Evolutionary conservation across 2,113 vertebrate genomes (phyloP).

Genomic region (Psittacus erithacus): DNA sequence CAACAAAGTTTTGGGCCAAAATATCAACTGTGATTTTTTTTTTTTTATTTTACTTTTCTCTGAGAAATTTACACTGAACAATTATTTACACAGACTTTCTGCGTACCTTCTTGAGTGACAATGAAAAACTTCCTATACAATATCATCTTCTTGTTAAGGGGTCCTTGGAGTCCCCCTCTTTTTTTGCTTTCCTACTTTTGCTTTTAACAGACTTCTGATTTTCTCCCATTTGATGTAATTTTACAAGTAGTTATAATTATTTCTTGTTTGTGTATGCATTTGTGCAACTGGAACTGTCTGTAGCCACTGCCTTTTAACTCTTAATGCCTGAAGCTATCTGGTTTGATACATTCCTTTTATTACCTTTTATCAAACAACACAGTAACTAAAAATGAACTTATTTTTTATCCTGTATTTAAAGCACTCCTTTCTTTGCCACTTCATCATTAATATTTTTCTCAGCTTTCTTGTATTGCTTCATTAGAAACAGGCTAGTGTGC

Average conservation of each 20-base stretch:
- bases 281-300: not conserved
- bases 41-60: not conserved
- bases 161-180: not conserved
- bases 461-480: not conserved
- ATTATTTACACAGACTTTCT: not conserved
- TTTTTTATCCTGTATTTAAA: not conserved
- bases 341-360: not conserved
- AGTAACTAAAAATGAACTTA: not conserved
- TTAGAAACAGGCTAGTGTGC: not conserved
- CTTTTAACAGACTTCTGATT: not conserved
- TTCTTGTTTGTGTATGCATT: not conserved
- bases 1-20: not conserved
- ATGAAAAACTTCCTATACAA: not conserved
- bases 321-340: not conserved
- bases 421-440: not conserved
- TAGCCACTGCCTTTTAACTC: not conserved
- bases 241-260: not conserved
- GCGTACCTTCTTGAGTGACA: not conserved
- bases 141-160: not conserved
- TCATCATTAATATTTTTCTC: not conserved
- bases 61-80: not conserved
- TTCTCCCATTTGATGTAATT: not conserved
- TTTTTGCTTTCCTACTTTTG: not conserved
- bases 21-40: not conserved
- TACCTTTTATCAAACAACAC: not conserved